Evolutionary conservation across 2,113 vertebrate species (phyloP).

Genomic region (Hemicordylus capensis): DNA sequence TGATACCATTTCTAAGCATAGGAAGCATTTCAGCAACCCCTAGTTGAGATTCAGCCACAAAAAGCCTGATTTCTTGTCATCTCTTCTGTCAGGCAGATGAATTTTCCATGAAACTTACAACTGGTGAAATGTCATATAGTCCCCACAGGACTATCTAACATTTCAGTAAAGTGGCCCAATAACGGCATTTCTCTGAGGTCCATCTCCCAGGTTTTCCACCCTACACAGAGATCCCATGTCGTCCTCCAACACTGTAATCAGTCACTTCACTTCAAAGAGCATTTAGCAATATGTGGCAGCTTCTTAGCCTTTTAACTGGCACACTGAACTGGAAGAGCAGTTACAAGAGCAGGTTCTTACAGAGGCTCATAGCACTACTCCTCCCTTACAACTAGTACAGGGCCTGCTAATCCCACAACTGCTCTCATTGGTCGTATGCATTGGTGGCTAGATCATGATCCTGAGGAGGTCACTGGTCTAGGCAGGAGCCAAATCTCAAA

Average conservation of each 20-base stretch:
- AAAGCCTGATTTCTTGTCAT: neutral
- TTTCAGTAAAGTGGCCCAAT: neutral
- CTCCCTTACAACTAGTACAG: neutral
- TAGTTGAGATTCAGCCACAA: neutral
- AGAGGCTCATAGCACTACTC: neutral
- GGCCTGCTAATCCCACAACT: neutral
- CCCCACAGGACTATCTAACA: neutral
- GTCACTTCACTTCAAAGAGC: neutral
- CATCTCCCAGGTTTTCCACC: neutral
- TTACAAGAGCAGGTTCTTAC: neutral
- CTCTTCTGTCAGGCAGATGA: neutral
- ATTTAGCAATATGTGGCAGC: neutral
- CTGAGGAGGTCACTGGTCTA: neutral
- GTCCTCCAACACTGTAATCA: no score
- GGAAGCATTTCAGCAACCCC: neutral
- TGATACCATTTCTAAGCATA: neutral
- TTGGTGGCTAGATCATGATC: neutral
- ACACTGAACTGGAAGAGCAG: no score
- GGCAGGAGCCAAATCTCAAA: neutral
- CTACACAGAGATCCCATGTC: no score
- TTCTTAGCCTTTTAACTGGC: neutral
- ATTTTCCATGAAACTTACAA: neutral
- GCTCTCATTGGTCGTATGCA: neutral
- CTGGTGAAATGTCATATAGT: neutral
- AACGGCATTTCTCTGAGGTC: neutral